Percentiles rank a stretch among this genome's conserved stretches.
These are phyloP conservation scores for Noctilio leporinus DNA, from an alignment of 2,113 vertebrate genomes.

Conservation along the genomic window DNA sequence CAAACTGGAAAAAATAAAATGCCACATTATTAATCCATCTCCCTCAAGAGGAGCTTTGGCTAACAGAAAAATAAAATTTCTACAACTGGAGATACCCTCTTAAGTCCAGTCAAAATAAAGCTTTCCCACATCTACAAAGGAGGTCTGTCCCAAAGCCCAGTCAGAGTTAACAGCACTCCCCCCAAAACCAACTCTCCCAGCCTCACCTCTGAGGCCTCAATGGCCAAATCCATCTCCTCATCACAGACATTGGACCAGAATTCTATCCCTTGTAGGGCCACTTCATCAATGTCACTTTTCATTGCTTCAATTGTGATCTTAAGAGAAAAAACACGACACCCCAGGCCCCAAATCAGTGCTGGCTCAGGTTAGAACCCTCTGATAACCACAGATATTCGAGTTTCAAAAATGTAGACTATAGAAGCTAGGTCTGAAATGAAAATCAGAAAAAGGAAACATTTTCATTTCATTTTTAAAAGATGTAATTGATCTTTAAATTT, in stretches of 20 bases:
- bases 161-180: not conserved
- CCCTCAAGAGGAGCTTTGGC: not conserved
- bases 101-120: not conserved
- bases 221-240: conserved; percentile 99
- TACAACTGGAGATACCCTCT: not conserved
- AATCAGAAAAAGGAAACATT: not conserved
- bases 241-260: conserved; percentile 99
- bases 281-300: conserved; percentile 98
- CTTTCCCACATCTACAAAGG: not conserved
- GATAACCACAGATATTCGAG: not conserved
- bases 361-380: not conserved
- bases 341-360: not conserved
- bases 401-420: not conserved
- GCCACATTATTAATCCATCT: not conserved
- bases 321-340: not conserved
- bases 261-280: conserved; percentile 97
- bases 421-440: not conserved
- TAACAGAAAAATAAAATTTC: not conserved
- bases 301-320: conserved; percentile 99
- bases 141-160: rapidly evolving
- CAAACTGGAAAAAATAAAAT: not conserved
- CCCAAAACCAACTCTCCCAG: rapidly evolving
- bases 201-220: conserved; percentile 95
- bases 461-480: not conserved
- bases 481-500: too few relatives aligned